phyloP scores from a whole-genome alignment of 2,797 vertebrate genomes.

The Phataginus tricuspis region DNA sequence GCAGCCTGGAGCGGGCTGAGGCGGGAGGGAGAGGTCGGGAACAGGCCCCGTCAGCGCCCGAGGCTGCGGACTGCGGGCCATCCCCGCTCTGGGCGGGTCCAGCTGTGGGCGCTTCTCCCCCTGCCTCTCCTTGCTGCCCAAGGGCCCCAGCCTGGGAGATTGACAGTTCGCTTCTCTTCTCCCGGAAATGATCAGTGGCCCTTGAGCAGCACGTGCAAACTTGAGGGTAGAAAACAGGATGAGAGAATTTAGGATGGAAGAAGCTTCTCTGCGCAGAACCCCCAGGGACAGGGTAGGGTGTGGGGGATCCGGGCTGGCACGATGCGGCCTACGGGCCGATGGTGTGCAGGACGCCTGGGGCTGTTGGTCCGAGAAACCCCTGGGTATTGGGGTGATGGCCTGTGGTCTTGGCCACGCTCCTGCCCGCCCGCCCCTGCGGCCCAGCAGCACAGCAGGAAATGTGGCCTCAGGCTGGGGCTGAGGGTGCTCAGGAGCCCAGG shows the following conservation, averaged over 20 bases:
- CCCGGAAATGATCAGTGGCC: background rate
- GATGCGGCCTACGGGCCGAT: background rate
- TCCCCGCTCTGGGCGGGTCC: background rate
- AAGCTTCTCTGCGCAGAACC: background rate
- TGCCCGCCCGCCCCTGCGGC: rapidly evolving
- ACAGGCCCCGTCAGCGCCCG: background rate
- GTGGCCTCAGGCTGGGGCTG: conserved; percentile 87
- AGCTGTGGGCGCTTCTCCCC: background rate
- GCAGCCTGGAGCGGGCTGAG: background rate
- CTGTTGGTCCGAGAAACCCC: background rate
- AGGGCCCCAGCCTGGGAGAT: too few species aligned
- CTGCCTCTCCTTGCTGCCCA: background rate
- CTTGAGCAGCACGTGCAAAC: background rate
- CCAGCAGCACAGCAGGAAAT: too few species aligned
- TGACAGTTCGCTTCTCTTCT: background rate
- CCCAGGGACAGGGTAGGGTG: background rate
- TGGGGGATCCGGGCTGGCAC: background rate
- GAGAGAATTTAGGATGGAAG: background rate
- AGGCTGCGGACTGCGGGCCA: background rate
- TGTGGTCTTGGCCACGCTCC: background rate
- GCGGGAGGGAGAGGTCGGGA: background rate
- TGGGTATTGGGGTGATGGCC: background rate
- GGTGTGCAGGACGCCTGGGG: background rate
- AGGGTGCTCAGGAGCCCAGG: conserved; percentile 92
- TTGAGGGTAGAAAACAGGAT: background rate